Evolutionary conservation across 2,113 vertebrate genomes (phyloP).

Genomic region (Strix aluco): DNA sequence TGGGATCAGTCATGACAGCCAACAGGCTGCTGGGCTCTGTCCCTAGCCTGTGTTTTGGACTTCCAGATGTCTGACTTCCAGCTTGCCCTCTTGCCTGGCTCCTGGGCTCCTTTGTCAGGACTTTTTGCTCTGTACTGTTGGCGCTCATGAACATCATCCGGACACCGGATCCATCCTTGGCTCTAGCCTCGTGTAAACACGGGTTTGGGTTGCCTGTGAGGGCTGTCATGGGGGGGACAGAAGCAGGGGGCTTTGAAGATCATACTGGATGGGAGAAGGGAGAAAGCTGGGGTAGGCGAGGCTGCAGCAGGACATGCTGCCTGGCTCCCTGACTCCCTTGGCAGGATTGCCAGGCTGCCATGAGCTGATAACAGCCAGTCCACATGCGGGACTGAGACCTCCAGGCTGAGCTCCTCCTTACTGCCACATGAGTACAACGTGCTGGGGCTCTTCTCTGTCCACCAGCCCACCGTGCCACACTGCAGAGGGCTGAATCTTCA

Average conservation of each 20-base stretch:
- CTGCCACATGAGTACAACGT: fast-evolving
- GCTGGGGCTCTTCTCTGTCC: background rate
- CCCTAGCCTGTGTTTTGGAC: background rate
- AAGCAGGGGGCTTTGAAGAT: background rate
- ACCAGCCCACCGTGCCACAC: fast-evolving
- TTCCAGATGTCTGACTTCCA: background rate
- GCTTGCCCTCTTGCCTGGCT: background rate
- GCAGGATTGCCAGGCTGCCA: background rate
- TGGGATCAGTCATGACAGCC: background rate
- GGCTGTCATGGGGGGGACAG: background rate
- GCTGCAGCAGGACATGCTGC: background rate
- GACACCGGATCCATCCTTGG: background rate
- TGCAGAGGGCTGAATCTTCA: background rate
- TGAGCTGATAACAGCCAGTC: background rate
- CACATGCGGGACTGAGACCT: background rate
- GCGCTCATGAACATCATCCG: fast-evolving
- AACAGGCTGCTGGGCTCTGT: background rate
- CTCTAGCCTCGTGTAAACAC: fast-evolving
- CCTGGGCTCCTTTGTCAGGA: background rate
- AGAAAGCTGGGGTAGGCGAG: background rate
- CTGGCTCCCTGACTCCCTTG: fast-evolving
- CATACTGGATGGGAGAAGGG: background rate
- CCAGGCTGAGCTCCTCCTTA: background rate
- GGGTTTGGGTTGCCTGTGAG: background rate
- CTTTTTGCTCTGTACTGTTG: background rate